These are phyloP conservation scores for Terrapene triunguis DNA, from an alignment of 2,113 vertebrate species.

Conservation along the genomic window DNA sequence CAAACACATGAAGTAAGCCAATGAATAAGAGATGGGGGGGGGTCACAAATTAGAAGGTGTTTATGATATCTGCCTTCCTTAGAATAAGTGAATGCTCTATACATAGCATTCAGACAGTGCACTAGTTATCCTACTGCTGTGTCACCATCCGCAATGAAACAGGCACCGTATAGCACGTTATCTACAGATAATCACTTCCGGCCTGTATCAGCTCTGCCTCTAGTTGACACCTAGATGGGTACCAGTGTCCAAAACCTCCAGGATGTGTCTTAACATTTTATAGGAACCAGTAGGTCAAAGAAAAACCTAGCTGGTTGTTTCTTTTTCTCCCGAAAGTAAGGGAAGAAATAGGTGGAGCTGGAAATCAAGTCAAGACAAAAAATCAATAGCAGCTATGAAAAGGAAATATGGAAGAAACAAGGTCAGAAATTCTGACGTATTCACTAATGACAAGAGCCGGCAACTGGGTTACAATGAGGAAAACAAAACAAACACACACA, in stretches of 20 bases:
- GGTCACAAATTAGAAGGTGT: conserved; percentile 15
- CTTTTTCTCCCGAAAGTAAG: background rate
- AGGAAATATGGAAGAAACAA: background rate
- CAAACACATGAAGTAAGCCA: background rate
- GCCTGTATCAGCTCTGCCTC: no score
- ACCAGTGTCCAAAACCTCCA: background rate
- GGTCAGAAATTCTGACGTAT: background rate
- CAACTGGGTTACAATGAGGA: background rate
- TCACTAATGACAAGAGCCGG: background rate
- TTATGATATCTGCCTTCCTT: background rate
- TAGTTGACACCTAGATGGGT: background rate
- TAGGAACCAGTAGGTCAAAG: background rate
- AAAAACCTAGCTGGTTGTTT: background rate
- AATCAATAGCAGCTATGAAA: background rate
- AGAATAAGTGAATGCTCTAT: background rate
- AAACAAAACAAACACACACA: background rate
- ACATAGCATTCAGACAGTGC: background rate
- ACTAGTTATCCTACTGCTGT: background rate
- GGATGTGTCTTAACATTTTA: background rate
- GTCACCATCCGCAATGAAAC: background rate
- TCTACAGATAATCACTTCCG: background rate
- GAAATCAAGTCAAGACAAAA: background rate
- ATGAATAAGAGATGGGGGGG: background rate
- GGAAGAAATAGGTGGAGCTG: background rate
- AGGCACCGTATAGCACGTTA: background rate